Evolutionary conservation across 2,797 vertebrate species (phyloP), one percentile per base, ranked within the genome.

Genomic region (Diplodus puntazzo): DNA sequence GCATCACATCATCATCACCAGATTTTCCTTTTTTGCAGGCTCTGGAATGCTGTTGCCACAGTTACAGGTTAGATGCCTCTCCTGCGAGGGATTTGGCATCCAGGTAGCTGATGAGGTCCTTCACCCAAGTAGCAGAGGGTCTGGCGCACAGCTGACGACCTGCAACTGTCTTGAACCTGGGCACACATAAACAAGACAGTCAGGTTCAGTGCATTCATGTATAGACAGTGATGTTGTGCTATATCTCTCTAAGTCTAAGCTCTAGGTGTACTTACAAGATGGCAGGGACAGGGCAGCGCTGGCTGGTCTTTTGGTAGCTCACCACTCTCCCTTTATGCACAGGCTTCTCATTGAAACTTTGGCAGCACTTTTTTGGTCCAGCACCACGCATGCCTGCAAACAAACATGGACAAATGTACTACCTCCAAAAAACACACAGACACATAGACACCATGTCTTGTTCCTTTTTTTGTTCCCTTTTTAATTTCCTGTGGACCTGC

Each of bases 361-460:
- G 91, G 85, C 95, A 96, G 90, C 95, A 96, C 55, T 49, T 91
- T 59, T 70, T 92, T 0, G 92, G 92, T 7, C 81, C 83, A 27
- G 45, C 0, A 58, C 90, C 73, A 68, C 75, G 92, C 65, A 83
- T 0, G 78, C 75, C 88, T 92, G 21, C 16, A 63, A 77, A 72
- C 27, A 82, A 16, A 76, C 30, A 78, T 2, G 0, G 3, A 25
- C 25, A 27, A 30, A 49, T 49, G 18, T 81, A 49, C 18, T 77
- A n/a, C 34, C 48, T 4, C 11, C 9, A 27, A 27, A 55, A 52
- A 6, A 55, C 57, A 25, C 53, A 42, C 43, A 20, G 3, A 49
- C 20, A n/a, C 67, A 57, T 0, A 25, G 4, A 54, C 46, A 8
- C 25, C 30, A 20, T 25, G 1, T 34, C 3, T 23, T 50, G 5